Evolutionary conservation across 2,113 vertebrate genomes (phyloP), one percentile per base, ranked within the genome.

Genomic region (Ochotona curzoniae): DNA sequence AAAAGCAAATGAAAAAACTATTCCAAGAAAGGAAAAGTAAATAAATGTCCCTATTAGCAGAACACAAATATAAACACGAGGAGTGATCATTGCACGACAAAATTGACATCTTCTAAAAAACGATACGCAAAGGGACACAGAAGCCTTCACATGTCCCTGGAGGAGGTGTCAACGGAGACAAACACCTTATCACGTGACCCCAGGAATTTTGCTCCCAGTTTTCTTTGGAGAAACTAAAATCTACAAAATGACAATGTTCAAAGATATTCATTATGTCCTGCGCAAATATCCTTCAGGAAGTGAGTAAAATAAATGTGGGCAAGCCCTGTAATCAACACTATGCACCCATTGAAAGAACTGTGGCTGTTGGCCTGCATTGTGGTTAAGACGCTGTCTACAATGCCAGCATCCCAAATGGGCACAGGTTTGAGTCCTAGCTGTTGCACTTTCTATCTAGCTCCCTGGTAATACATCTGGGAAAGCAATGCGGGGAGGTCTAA

Each of bases 31-130:
- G 44, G 49, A 71, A 90, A 95, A 64, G 13, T 25, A 71, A 95
- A 83, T 90, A 47, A 61, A 70, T 9, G 28, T 90, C 28, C 90
- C 47, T 78, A 79, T 32, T 61, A 91, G 90, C 25, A 51, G 23
- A 90, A 73, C 47, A 93, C 32, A 70, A 70, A 60, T 64, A 66
- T 38, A 87, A 44, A 82, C 83, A 67, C 12, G 64, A 80, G 87
- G 38, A 85, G 82, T 69, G 38, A 79, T 25, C 15, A 64, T 86
- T 94, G 75, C 57, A 75, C 14, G n/a, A 67, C 32, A 85, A 60
- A 89, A 69, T 73, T 85, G 64, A 90, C 78, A 49, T 94, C 32
- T 92, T 91, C 28, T 32, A 23, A 71, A 61, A 90, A 7, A 89
- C n/a, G 35, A 60, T 78, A 61, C 44, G 21, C 51, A 63, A 3